phyloP scores from a whole-genome alignment of 1,140 invertebrate species.

The Achatina immaculata region DNA sequence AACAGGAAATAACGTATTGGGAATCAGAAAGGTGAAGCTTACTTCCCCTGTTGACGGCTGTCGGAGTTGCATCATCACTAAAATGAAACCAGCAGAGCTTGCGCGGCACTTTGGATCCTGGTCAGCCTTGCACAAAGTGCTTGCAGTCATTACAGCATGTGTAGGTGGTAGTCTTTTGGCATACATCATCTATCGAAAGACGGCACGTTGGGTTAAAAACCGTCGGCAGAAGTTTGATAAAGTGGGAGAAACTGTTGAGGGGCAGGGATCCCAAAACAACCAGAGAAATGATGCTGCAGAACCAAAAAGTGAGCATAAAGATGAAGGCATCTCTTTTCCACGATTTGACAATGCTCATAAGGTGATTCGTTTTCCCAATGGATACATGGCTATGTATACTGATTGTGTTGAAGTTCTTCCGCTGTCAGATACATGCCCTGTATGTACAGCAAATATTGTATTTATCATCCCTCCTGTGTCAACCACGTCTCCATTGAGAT shows the following conservation, averaged over 20 bases:
- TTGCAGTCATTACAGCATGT: conserved; percentile 53
- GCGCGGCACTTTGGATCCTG: conserved; percentile 55
- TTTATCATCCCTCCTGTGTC: no score
- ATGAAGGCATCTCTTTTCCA: neutral
- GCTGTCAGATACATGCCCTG: neutral
- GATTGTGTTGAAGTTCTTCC: neutral
- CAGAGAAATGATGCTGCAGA: conserved; percentile 6
- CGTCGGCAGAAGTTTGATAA: conserved; percentile 40
- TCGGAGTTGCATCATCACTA: conserved; percentile 64
- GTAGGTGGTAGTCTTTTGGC: conserved; percentile 52
- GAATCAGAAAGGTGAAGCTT: conserved; percentile 66
- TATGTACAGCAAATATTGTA: conserved; percentile 5
- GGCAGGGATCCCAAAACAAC: no score
- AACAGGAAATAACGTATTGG: conserved; percentile 63
- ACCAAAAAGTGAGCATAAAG: neutral
- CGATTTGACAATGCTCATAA: neutral
- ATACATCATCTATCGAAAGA: conserved; percentile 54
- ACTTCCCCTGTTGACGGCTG: conserved; percentile 50
- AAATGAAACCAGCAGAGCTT: conserved; percentile 57
- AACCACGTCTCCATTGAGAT: no score
- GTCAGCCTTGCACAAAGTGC: conserved; percentile 56
- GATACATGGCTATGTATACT: conserved; percentile 13
- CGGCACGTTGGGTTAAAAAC: conserved; percentile 40
- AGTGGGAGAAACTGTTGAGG: no score
- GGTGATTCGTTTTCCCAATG: neutral